Conservation (phyloP, 2,113 vertebrate species). For the Pangasianodon hypophthalmus region DNA sequence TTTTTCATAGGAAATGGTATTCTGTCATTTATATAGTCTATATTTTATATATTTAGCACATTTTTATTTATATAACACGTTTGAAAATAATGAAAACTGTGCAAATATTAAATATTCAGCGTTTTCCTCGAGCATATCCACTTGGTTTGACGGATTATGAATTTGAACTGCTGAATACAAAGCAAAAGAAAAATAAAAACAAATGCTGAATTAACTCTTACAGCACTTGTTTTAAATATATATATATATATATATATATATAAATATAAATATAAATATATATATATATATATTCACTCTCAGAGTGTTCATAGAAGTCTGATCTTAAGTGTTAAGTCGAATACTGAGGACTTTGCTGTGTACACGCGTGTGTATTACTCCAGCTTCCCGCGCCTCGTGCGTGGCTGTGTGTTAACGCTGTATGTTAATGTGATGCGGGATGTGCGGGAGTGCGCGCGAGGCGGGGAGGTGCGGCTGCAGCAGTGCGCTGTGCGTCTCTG, state of each 20-base stretch:
- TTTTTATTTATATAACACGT: background rate
- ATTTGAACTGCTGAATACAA: background rate
- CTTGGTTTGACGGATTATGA: background rate
- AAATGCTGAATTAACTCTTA: background rate
- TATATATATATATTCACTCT: background rate
- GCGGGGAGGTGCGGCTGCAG: constrained; percentile 31
- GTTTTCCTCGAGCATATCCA: background rate
- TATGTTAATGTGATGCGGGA: background rate
- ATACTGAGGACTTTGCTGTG: background rate
- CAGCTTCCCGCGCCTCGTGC: background rate
- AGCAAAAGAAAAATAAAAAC: background rate
- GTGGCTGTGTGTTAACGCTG: background rate
- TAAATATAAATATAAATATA: too few species aligned
- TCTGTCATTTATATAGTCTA: background rate
- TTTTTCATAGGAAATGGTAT: background rate
- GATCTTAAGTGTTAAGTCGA: background rate
- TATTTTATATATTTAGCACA: background rate
- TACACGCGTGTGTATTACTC: background rate
- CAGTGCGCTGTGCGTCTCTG: constrained; percentile 3
- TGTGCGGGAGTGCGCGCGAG: constrained; percentile 24
- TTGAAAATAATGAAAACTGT: background rate
- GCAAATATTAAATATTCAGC: background rate
- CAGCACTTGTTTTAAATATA: too few species aligned
- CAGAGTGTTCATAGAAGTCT: background rate
- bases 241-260: too few species aligned